Conservation (phyloP, 2,113 vertebrate genomes). For the Gallinago undulata region DNA sequence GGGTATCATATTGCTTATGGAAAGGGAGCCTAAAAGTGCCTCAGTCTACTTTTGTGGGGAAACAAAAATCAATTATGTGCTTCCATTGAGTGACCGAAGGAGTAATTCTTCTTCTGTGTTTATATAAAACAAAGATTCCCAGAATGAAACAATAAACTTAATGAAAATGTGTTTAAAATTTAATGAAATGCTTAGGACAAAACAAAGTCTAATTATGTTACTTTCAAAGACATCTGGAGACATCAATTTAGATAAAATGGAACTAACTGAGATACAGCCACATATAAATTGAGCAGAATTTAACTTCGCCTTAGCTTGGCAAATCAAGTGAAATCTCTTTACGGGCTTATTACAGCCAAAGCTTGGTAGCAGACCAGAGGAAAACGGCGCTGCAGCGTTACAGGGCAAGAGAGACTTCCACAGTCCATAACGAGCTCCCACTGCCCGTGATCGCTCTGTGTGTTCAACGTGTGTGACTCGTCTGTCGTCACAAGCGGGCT, state of each 20-base stretch:
- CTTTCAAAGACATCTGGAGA: background rate
- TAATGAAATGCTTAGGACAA: background rate
- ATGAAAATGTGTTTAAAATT: background rate
- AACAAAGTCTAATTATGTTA: background rate
- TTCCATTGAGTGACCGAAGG: background rate
- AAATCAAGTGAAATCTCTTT: background rate
- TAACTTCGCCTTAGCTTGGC: background rate
- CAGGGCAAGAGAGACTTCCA: background rate
- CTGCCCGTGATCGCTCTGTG: background rate
- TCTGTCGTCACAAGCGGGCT: background rate
- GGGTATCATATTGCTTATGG: accelerated
- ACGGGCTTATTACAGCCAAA: background rate
- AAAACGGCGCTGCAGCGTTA: background rate
- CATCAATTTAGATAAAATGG: background rate
- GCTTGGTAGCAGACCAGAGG: background rate
- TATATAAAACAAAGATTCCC: background rate
- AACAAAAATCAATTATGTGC: background rate
- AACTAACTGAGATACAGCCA: background rate
- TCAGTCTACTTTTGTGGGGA: background rate
- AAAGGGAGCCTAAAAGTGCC: background rate
- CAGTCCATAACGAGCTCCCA: background rate
- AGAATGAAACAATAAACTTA: background rate
- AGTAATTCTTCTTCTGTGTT: background rate
- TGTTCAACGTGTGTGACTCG: accelerated
- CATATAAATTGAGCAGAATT: background rate